phyloP scores from a whole-genome alignment of 2,113 vertebrate genomes.

The Felis catus region DNA sequence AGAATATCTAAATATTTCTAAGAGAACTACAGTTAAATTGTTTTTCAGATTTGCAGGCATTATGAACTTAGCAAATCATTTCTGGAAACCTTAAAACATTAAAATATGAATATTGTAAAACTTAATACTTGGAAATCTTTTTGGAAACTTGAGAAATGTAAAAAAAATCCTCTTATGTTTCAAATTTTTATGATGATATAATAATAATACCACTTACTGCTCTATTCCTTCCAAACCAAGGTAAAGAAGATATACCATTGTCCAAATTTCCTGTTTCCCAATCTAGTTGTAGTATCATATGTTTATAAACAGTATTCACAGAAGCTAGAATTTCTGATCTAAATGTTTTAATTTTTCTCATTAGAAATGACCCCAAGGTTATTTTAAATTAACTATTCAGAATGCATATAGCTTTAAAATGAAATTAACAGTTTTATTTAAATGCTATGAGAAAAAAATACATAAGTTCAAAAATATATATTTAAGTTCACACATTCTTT shows the following conservation, averaged over 20 bases:
- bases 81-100: conserved; percentile 40
- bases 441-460: background rate
- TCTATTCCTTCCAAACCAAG: background rate
- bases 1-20: background rate
- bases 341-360: background rate
- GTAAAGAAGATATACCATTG: background rate
- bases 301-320: background rate
- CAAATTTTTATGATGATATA: background rate
- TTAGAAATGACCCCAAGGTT: background rate
- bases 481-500: background rate
- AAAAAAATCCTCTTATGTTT: background rate
- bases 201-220: background rate
- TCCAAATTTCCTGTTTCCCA: background rate
- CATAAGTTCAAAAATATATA: too few relatives aligned
- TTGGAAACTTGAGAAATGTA: background rate
- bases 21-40: background rate
- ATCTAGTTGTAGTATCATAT: background rate
- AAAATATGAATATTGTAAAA: background rate
- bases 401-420: background rate
- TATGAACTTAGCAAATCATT: background rate
- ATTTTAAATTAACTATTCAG: background rate
- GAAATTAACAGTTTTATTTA: background rate
- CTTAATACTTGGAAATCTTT: background rate
- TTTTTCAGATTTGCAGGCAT: background rate
- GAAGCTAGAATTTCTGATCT: background rate